phyloP scores from a whole-genome alignment of 1,140 invertebrate genomes.

The Camponotus pennsylvanicus region DNA sequence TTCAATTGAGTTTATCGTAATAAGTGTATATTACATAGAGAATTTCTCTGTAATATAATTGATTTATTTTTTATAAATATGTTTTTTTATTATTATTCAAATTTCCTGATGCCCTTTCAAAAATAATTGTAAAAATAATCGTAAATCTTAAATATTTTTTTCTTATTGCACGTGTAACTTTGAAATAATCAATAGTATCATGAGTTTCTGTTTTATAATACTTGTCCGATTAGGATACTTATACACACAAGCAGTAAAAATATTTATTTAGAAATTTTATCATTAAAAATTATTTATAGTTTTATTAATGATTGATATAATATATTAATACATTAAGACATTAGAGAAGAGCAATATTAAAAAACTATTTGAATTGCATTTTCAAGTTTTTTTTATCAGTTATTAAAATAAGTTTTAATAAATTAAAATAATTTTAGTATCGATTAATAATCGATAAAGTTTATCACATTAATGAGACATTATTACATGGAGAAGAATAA shows the following conservation, averaged over 20 bases:
- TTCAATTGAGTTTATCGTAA: neutral
- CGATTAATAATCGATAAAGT: neutral
- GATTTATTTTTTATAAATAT: neutral
- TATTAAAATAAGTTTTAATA: neutral
- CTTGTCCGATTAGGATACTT: neutral
- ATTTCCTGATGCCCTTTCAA: neutral
- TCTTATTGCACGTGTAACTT: too few relatives aligned
- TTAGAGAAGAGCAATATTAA: neutral
- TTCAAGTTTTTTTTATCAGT: neutral
- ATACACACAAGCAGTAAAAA: neutral
- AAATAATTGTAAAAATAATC: neutral
- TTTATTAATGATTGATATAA: neutral
- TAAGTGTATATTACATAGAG: neutral
- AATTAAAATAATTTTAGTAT: neutral
- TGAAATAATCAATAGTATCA: neutral
- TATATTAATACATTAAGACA: neutral
- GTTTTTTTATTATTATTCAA: neutral
- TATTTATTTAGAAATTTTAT: neutral
- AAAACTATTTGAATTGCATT: neutral
- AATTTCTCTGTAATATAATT: neutral
- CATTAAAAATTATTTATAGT: too few relatives aligned
- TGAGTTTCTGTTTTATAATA: neutral
- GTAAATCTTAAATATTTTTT: too few relatives aligned
- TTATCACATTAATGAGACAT: neutral
- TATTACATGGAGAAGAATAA: neutral